Evolutionary conservation across 2,797 vertebrate species (phyloP), one percentile per base, ranked within the genome.

Genomic region (Rhinogobio ventralis): DNA sequence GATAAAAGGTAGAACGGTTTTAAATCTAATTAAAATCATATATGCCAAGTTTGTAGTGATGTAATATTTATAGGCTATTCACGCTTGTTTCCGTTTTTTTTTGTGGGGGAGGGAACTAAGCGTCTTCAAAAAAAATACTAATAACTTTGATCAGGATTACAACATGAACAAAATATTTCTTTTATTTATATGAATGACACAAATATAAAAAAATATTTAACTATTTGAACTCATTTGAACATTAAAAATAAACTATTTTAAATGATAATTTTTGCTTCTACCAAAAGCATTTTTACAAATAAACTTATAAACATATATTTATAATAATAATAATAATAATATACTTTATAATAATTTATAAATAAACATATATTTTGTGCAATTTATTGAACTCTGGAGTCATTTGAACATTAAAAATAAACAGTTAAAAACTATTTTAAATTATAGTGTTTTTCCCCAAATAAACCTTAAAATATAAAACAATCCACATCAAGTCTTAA

Each of bases 371-470:
- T 33, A 14, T 25, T 13, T 25, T 10, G 23, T 57, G 55, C 23
- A n/a, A 11, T 36, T 33, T 55, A 20, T 68, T 39, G 4, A 55
- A 36, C 5, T 57, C 3, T 75, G 9, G 55, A 36, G 3, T 55
- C 5, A 42, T 25, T 13, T 39, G 7, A 2, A 39, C 30, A n/a
- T 74, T 33, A 74, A 6, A 39, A 39, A n/a, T 60, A 42, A 25
- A 3, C 33, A 0, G 19, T 60, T 60, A 17, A n/a, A 23, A 51
- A 20, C 6, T 0, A 23, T 33, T 55, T 0, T 1, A 7, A 23
- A 19, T 72, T 0, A 46, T 28, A 42, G 11, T 1, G 5, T 19
- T 19, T 1, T 0, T 0, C 6, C 36, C 36, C 0, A 23, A 36
- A 76, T 57, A 10, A n/a, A n/a, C 13, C 33, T 17, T 36, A 39